Evolutionary conservation across 2,797 vertebrate genomes (phyloP), one percentile per base, ranked within the genome.

Genomic region (Melanotaenia maccullochi): DNA sequence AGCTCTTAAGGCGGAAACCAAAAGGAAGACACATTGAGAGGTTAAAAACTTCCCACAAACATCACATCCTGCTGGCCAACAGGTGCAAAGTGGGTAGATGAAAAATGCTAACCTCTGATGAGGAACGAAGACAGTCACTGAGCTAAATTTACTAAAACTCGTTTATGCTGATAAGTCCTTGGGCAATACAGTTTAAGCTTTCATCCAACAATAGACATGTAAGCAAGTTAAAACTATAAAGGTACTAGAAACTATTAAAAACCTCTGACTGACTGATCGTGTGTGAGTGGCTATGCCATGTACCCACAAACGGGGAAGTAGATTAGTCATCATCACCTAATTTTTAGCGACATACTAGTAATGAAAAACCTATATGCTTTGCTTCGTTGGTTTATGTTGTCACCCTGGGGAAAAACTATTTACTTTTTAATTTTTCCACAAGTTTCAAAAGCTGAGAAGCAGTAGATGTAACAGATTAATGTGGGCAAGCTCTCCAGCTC

Each of bases 161-260:
- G 14, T 16, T 16, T 14, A 40, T 16, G 13, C 38, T 40, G 38
- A 38, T 40, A 2, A 40, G 12, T 40, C 38, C 4, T 40, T 40
- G 13, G 38, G 14, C 14, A 42, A 42, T 14, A 42, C 9, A 8
- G 14, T 16, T 16, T 16, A 42, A 42, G 40, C 40, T 14, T 42
- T 14, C 14, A 42, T 16, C 6, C 44, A 47, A n/a, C 44, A n/a
- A n/a, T 47, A 54, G 4, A 20, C 42, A 44, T 22, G 33, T 22
- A 55, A 55, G 42, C 5, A 28, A 30, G 28, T 2, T 16, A 42
- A 16, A 5, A 16, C 18, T 49, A 5, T 28, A 47, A 38, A 52
- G 18, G 52, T 20, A 65, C 20, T 20, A 75, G 70, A 44, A 75
- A 66, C 52, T 20, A 16, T 12, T 6, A 12, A 24, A 33, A 65